phyloP scores from a whole-genome alignment of 2,113 vertebrate genomes.

The Brevimyrus niger region DNA sequence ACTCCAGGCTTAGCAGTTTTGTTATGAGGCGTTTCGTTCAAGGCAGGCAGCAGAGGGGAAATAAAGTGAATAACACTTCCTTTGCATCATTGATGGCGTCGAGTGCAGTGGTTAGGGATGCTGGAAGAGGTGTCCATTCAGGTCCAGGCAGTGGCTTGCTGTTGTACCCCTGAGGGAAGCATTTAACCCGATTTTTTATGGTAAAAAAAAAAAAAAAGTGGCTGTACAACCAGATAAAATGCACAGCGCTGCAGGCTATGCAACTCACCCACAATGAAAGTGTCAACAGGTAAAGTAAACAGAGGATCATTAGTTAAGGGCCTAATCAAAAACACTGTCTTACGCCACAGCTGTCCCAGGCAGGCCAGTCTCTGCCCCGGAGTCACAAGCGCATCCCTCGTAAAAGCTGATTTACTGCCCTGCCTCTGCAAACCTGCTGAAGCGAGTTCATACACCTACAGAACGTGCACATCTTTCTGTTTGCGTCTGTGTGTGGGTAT shows the following conservation, averaged over 20 bases:
- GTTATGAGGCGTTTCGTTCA: not conserved
- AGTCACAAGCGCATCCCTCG: not conserved
- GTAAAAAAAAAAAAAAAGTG: conserved; percentile 32
- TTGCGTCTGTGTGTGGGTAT: not conserved
- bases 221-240: conserved; percentile 21
- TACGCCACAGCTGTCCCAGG: not conserved
- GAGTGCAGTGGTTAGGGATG: not conserved
- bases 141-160: not conserved
- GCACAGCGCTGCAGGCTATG: not conserved
- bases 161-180: not conserved
- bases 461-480: not conserved
- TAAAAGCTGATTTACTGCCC: conserved; percentile 11
- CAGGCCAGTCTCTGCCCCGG: not conserved
- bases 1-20: not conserved
- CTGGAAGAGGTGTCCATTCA: not conserved
- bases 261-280: not conserved
- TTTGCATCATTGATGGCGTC: not conserved
- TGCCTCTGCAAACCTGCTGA: not conserved
- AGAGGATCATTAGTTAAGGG: conserved; percentile 21
- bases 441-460: not conserved
- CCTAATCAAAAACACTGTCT: not conserved
- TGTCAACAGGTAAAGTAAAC: not conserved
- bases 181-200: not conserved
- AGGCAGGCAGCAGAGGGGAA: not conserved
- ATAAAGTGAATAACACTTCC: not conserved